Base-by-base conservation (phyloP, 2,888 invertebrate genomes). In the Mythimna impura region DNA sequence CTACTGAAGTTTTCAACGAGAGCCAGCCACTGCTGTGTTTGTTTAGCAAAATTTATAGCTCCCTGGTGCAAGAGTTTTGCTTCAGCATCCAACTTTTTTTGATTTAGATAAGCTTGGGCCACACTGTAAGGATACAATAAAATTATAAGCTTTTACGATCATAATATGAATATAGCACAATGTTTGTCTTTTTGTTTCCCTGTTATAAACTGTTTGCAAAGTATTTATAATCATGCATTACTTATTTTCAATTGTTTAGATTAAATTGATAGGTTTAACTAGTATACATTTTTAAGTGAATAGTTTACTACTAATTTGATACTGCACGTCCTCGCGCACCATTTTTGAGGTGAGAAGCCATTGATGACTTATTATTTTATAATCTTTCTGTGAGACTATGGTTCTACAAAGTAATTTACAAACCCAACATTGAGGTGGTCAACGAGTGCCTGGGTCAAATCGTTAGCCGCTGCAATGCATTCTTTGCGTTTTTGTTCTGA, bases 371-470 rank as follows among this genome's bases (percentile, higher is more conserved):
- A 17, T 47, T 52, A 3, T 20, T 34, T 52, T 25, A 0, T 43
- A 12, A 14, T 40, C 10, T 57, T 9, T 30, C 1, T 30, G 17
- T 14, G 9, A 30, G 14, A 57, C 30, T 17, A 57, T 1, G 9
- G 20, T 9, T 57, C 14, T 54, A 47, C 25, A 57, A 60, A 14
- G 8, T 43, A 2, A 71, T 67, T 57, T 82, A 89, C 96, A 95
- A 96, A 99, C 99, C 99, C 99, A 85, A 99, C 99, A 97, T 99
- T 99, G 34, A 99, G 96, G 93, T 99, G 99, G 94, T 99, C 99
- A 0, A 99, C 99, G 50, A 99, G 96, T 50, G 99, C 97, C 92
- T 99, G 98, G 0, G 99, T 99, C 80, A 99, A 96, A 88, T 98
- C 98, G 92, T 98, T 99, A 2, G 99, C 99, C 69, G 99, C 98